Evolutionary conservation across 2,888 invertebrate genomes (phyloP).

Genomic region (Troides oblongomaculatus): DNA sequence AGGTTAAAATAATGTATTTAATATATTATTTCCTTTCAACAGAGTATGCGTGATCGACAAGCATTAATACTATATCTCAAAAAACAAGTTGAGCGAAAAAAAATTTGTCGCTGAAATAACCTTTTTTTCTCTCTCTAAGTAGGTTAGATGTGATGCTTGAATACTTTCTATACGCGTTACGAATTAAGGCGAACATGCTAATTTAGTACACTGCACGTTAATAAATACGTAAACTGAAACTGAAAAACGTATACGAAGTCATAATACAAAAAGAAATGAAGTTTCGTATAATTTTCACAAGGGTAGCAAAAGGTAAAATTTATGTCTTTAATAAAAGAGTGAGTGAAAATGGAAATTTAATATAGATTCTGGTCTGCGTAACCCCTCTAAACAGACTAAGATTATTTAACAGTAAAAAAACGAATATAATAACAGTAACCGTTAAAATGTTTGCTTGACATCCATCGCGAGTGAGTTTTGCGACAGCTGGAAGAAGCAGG

Average conservation of each 20-base stretch:
- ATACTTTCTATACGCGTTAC: conserved; percentile 16
- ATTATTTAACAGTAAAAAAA: neutral
- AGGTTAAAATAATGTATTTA: no score
- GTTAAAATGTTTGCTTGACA: conserved; percentile 13
- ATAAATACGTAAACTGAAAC: neutral
- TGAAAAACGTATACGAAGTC: neutral
- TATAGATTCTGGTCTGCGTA: neutral
- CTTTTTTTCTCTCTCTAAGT: neutral
- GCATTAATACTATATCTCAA: neutral
- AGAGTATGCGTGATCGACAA: neutral
- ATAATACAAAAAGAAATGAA: neutral
- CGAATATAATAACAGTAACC: neutral
- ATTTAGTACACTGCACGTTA: conserved; percentile 4
- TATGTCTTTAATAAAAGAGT: neutral
- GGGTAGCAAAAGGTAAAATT: neutral
- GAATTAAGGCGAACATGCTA: conserved; percentile 15
- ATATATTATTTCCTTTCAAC: no score
- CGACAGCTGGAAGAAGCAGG: conserved; percentile 60
- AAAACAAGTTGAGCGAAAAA: neutral
- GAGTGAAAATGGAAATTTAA: neutral
- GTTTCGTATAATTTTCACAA: neutral
- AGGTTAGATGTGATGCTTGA: conserved; percentile 9
- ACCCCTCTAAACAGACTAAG: neutral
- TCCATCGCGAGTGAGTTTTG: conserved; percentile 30
- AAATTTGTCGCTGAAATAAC: neutral